Percentiles rank a stretch among this genome's conserved stretches.
phyloP scores from a whole-genome alignment of 2,797 vertebrate species.

The Catamblyrhynchus diadema region DNA sequence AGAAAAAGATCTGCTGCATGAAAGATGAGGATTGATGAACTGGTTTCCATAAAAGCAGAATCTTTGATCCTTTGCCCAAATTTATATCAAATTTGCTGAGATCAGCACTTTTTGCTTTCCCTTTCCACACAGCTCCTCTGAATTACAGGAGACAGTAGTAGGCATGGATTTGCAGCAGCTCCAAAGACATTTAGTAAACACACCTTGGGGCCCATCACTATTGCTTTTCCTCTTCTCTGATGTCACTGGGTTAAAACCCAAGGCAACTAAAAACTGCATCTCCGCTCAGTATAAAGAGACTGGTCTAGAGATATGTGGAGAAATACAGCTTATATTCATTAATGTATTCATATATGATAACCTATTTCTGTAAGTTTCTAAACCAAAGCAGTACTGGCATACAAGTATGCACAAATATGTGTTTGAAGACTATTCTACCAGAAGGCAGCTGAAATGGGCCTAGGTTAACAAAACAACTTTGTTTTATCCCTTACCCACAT shows the following conservation, averaged over 20 bases:
- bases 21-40: slow-evolving; percentile 2
- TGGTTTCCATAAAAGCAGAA: not conserved
- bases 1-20: not conserved
- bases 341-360: not conserved
- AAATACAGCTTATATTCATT: not conserved
- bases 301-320: not conserved
- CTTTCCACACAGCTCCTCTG: not conserved
- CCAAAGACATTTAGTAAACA: not conserved
- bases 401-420: not conserved
- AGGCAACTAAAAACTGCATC: not conserved
- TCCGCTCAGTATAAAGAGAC: not conserved
- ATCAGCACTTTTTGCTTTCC: not conserved
- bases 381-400: not conserved
- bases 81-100: not conserved
- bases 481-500: not conserved
- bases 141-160: not conserved
- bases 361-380: not conserved
- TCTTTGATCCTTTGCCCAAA: not conserved
- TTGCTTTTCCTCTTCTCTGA: not conserved
- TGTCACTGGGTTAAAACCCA: not conserved
- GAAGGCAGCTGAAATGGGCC: not conserved
- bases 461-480: not conserved
- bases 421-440: not conserved
- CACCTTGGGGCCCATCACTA: not conserved
- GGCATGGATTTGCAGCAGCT: not conserved